These are phyloP conservation scores for Dasypogon diadema DNA, from an alignment of 2,888 invertebrate species.

Conservation along the genomic window DNA sequence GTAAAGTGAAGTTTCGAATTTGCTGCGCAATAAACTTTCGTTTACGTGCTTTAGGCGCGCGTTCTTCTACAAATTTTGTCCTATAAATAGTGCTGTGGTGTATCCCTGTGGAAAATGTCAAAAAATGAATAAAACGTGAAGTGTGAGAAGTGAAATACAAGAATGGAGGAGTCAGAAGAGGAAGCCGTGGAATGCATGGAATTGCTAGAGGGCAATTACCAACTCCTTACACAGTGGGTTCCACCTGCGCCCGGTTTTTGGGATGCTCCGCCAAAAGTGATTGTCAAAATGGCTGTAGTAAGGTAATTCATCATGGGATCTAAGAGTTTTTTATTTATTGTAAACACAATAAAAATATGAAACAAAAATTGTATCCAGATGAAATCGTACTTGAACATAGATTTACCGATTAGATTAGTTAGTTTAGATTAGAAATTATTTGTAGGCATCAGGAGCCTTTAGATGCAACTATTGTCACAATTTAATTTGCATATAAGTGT, in stretches of 20 bases:
- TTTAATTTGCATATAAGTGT: no score
- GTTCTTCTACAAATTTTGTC: neutral
- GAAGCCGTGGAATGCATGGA: slow-evolving; percentile 68
- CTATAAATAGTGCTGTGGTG: neutral
- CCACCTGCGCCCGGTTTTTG: slow-evolving; percentile 68
- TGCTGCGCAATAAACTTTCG: slow-evolving; percentile 46
- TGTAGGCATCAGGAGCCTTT: no score
- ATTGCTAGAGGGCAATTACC: slow-evolving; percentile 68
- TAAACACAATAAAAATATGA: no score
- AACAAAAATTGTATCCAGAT: no score
- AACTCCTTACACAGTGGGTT: slow-evolving; percentile 67
- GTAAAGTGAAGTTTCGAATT: slow-evolving; percentile 49
- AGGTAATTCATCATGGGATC: no score
- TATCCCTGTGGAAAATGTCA: neutral
- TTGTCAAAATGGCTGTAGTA: slow-evolving; percentile 67
- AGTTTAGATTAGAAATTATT: no score
- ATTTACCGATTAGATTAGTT: no score
- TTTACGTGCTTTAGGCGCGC: slow-evolving; percentile 45
- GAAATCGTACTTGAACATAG: no score
- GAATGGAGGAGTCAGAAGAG: slow-evolving; percentile 65
- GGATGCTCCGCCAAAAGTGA: slow-evolving; percentile 68
- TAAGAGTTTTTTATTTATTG: no score
- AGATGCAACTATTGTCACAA: no score
- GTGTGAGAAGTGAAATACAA: slow-evolving; percentile 34
- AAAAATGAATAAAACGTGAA: neutral